phyloP scores from a whole-genome alignment of 2,797 vertebrate species.

The Lacerta agilis region DNA sequence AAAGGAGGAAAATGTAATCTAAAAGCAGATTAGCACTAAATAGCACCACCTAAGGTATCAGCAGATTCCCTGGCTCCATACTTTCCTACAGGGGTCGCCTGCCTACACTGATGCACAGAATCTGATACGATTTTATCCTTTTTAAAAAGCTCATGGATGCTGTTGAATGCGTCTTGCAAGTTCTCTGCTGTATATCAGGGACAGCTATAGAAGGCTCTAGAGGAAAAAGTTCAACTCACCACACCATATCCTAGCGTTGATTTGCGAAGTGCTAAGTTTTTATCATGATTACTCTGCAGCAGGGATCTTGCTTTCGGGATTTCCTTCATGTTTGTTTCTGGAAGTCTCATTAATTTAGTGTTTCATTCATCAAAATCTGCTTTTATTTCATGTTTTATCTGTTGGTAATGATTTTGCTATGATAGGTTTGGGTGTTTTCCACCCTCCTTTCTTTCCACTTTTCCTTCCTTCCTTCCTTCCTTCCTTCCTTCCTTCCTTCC shows the following conservation, averaged over 20 bases:
- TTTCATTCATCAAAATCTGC: not conserved
- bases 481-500: too few species aligned
- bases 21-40: not conserved
- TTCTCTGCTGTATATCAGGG: not conserved
- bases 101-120: not conserved
- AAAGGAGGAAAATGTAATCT: slow-evolving; percentile 5
- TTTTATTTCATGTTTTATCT: not conserved
- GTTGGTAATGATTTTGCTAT: not conserved
- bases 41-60: not conserved
- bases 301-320: not conserved
- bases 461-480: too few species aligned
- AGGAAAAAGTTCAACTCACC: not conserved
- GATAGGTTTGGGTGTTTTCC: too few species aligned
- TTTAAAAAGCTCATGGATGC: not conserved
- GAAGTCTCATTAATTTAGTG: not conserved
- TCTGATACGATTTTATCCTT: not conserved
- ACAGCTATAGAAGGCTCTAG: not conserved
- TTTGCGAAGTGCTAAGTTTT: not conserved
- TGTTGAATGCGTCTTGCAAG: not conserved
- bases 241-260: not conserved
- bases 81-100: not conserved
- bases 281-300: not conserved
- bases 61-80: not conserved
- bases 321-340: not conserved
- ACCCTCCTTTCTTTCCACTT: too few species aligned